Conservation (phyloP, 2,797 vertebrate genomes). For the Gephyroberyx darwinii region DNA sequence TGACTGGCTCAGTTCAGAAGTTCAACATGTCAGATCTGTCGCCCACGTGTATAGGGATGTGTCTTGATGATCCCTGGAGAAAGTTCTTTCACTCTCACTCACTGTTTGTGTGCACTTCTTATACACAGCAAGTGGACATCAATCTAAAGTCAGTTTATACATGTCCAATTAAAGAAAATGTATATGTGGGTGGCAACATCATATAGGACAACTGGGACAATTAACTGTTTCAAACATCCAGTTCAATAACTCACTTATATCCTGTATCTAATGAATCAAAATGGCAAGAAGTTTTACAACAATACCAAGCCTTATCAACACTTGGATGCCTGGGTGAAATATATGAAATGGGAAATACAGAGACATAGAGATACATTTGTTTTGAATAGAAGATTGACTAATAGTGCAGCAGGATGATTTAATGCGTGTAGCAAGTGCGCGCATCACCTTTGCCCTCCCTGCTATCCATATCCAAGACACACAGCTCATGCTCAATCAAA, state of each 20-base stretch:
- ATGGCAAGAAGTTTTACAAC: not conserved
- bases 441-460: conserved; percentile 48
- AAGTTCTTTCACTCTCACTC: conserved; percentile 18
- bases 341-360: not conserved
- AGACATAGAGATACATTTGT: not conserved
- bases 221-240: conserved; percentile 4
- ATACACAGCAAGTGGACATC: conserved; percentile 8
- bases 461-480: conserved; percentile 52
- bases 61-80: conserved; percentile 16
- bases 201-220: not conserved
- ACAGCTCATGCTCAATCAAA: conserved; percentile 57
- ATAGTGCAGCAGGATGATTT: not conserved
- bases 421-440: conserved; percentile 50
- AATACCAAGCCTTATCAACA: not conserved
- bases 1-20: conserved; percentile 64
- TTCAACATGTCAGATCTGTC: conserved; percentile 59
- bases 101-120: not conserved
- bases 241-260: not conserved
- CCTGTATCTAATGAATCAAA: conserved; percentile 7
- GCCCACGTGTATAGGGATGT: conserved; percentile 35
- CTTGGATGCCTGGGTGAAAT: not conserved
- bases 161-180: conserved; percentile 8
- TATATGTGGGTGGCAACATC: not conserved
- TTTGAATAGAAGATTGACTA: conserved; percentile 13
- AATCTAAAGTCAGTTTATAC: conserved; percentile 1